Evolutionary conservation across 1,140 invertebrate species (phyloP), one percentile per base, ranked within the genome.

Genomic region (Meloidogyne chitwoodi): DNA sequence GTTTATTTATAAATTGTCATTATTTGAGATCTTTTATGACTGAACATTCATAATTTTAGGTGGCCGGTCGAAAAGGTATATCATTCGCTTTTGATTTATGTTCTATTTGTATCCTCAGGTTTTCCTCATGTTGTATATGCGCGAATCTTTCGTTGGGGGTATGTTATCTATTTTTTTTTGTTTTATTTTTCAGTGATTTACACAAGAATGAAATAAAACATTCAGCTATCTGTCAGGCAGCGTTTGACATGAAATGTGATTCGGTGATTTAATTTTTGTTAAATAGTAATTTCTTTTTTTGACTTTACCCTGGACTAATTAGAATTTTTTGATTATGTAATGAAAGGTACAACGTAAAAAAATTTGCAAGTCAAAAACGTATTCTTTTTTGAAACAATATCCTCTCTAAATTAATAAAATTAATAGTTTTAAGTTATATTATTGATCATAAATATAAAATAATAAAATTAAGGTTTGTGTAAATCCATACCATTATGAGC

Each of bases 41-140:
- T n/a, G n/a, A n/a, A n/a, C n/a, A 73, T 22, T 79, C 74, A n/a
- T 67, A 38, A 19, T 29, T 19, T 26, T 61, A 77, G 76, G 77
- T 77, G 24, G 77, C 77, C 38, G 77, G 77, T 26, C 77, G 77
- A 27, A 78, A 78, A 16, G 77, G 77, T 44, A 38, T 78, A 77
- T 24, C 68, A 26, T 63, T 31, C 19, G 64, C 26, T 24, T 67
- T 31, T 22, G 6, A 8, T 41, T 67, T 67, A 65, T 67, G 2
- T 26, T 67, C 5, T 31, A 67, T 8, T 3, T 41, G 5, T 8
- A 5, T 26, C 6, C 19, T 67, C 10, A 67, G 38, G 29, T 67
- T 99, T 98, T 87, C 96, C 96, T 27, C 96, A 98, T 89, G 96
- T 98, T 0, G 98, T 98, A 73, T 99, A 98, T 88, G 94, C 96